Conservation (phyloP, 1,140 invertebrate genomes). For the Lerema accius region DNA sequence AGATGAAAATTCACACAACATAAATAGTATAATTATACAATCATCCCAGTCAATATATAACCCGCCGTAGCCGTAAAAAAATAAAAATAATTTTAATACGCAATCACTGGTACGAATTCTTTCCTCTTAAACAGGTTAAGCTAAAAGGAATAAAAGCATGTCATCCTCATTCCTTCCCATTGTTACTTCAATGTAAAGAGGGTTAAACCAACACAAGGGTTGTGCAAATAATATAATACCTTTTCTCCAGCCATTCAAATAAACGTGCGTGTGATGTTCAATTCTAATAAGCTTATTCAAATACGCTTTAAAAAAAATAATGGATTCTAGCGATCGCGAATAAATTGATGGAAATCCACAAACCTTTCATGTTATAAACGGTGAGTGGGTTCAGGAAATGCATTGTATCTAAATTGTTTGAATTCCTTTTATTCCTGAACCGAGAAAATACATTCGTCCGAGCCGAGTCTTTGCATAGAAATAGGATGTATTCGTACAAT, state of each 20-base stretch:
- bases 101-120: not conserved
- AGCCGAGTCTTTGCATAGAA: conserved; percentile 36
- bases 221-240: conserved; percentile 22
- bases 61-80: too few relatives aligned
- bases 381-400: conserved; percentile 11
- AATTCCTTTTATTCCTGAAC: conserved; percentile 20
- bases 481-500: conserved; percentile 30
- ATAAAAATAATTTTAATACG: conserved; percentile 3
- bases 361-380: conserved; percentile 9
- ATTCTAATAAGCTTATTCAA: conserved; percentile 28
- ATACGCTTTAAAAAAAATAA: conserved; percentile 29
- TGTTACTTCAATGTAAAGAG: conserved; percentile 24
- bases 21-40: too few relatives aligned
- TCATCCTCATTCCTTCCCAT: conserved; percentile 3
- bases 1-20: too few relatives aligned
- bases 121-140: not conserved
- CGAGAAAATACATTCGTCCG: conserved; percentile 36
- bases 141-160: conserved; percentile 9
- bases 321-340: conserved; percentile 21
- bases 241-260: conserved; percentile 28
- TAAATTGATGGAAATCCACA: conserved; percentile 20
- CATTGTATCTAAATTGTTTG: conserved; percentile 25
- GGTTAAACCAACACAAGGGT: conserved; percentile 28
- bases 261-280: conserved; percentile 28
- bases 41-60: too few relatives aligned